Percentiles rank a stretch among this genome's conserved stretches.
Evolutionary conservation across 2,797 vertebrate species (phyloP).

Genomic region (Tolypeutes matacus): DNA sequence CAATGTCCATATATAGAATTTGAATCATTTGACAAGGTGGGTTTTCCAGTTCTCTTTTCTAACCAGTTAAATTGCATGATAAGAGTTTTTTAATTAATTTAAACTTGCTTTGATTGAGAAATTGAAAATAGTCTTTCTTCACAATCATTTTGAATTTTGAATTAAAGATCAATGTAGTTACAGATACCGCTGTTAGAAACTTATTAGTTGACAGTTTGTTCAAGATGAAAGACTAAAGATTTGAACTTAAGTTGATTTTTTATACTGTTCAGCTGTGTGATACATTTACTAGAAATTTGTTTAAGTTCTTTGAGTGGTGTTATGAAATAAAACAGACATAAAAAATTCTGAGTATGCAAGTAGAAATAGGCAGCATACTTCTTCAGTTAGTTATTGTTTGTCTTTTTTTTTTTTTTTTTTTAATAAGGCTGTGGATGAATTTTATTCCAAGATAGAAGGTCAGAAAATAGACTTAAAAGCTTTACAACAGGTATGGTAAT

Average conservation of each 20-base stretch:
- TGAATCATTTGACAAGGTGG: conserved; percentile 97
- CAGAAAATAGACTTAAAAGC: conserved; percentile 99
- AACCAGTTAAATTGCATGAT: conserved; percentile 55
- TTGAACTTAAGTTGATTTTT: conserved; percentile 61
- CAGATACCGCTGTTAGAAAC: conserved; percentile 42
- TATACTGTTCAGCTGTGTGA: neutral
- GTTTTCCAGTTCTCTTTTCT: conserved; percentile 80
- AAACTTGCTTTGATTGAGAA: conserved; percentile 49
- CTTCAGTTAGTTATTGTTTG: conserved; percentile 7
- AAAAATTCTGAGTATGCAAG: conserved; percentile 30
- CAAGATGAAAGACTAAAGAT: conserved; percentile 21
- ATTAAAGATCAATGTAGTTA: neutral
- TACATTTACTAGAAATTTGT: neutral
- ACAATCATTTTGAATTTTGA: conserved; percentile 32
- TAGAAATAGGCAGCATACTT: conserved; percentile 12
- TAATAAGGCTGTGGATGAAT: conserved; percentile 96
- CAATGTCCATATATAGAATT: conserved; percentile 94
- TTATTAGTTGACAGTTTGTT: conserved; percentile 47
- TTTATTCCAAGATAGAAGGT: conserved; percentile 98
- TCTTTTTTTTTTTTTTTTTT: conserved; percentile 54
- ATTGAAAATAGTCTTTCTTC: conserved; percentile 52
- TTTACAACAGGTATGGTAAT: conserved; percentile 92
- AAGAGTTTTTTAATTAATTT: conserved; percentile 5
- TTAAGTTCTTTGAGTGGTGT: conserved; percentile 38
- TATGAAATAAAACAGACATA: neutral